Base-by-base conservation (phyloP, 2,113 vertebrate genomes). In the Sakesphorus luctuosus region DNA sequence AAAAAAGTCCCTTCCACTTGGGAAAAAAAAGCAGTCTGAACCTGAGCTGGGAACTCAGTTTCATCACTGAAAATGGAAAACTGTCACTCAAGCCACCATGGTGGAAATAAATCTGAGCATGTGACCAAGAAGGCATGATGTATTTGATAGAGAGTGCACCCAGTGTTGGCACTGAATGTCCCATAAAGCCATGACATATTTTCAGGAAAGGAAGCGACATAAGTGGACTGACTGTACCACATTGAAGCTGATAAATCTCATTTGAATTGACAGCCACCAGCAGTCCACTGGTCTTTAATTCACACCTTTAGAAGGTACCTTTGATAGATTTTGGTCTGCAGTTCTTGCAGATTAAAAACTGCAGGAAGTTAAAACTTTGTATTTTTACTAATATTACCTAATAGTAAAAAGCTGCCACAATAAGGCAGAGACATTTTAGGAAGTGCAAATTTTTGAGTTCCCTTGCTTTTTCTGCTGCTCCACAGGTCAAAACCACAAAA, bases 41-140 rank as follows among this genome's bases (percentile, higher is more conserved):
- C 46, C 66, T 89, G 18, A 78, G 75, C 55, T 75, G 53, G 46
- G 59, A 87, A 86, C 67, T 62, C 4, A 10, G 23, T 83, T 63
- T 44, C 87, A 50, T 53, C 50, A 43, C 38, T 52, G 84, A 63
- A 87, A 91, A 95, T 58, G 26, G 66, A 85, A 93, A 93, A 88
- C 55, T 49, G 36, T 50, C 90, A 90, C 46, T 93, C 78, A 77
- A 63, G 52, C 11, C 43, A 40, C 36, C 25, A 61, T 47, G 50
- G 35, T 81, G 79, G 58, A 94, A 96, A 87, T 67, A 85, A 83
- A 66, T 56, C 43, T 55, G 58, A 77, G 52, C 33, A 55, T 2
- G 29, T 66, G 73, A 79, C 61, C 40, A 44, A 40, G 72, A 53
- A 43, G 74, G 79, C 38, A 63, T 2, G n/a, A 87, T 31, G 21